Evolutionary conservation across 2,113 vertebrate genomes (phyloP).

Genomic region (Ifrita kowaldi): DNA sequence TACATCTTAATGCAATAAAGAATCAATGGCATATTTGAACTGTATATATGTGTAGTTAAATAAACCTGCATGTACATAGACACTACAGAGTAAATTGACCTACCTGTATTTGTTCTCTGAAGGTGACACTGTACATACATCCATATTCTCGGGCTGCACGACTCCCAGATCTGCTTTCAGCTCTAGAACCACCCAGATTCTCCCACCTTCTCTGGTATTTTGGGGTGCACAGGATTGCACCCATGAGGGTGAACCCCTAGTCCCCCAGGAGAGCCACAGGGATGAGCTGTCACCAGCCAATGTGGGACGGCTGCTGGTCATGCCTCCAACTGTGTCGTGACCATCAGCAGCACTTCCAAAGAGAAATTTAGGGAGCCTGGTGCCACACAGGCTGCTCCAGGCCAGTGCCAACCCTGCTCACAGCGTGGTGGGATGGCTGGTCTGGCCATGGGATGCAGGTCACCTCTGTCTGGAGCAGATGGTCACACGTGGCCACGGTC

Average conservation of each 20-base stretch:
- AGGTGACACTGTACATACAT: not conserved
- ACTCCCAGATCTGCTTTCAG: not conserved
- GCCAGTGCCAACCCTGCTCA: rapidly evolving
- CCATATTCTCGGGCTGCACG: not conserved
- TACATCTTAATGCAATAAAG: conserved; percentile 42
- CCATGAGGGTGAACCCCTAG: not conserved
- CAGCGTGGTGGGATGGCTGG: rapidly evolving
- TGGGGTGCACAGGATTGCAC: not conserved
- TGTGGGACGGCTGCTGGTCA: not conserved
- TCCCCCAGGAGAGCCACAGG: rapidly evolving
- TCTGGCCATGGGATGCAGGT: not conserved
- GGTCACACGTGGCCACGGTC: rapidly evolving
- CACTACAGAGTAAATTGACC: conserved; percentile 52
- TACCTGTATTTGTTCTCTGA: conserved; percentile 69
- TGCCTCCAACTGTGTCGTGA: not conserved
- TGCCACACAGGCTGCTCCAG: not conserved
- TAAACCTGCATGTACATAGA: conserved; percentile 59
- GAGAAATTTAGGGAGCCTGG: not conserved
- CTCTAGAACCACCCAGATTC: not conserved
- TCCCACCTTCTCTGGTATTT: not conserved
- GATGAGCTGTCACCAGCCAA: not conserved
- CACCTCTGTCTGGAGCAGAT: not conserved
- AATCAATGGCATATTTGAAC: conserved; percentile 50
- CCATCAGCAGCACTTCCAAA: not conserved
- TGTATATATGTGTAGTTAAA: conserved; percentile 55